These are phyloP conservation scores for Anastatus disparis DNA, from an alignment of 1,140 invertebrate species.

Conservation along the genomic window DNA sequence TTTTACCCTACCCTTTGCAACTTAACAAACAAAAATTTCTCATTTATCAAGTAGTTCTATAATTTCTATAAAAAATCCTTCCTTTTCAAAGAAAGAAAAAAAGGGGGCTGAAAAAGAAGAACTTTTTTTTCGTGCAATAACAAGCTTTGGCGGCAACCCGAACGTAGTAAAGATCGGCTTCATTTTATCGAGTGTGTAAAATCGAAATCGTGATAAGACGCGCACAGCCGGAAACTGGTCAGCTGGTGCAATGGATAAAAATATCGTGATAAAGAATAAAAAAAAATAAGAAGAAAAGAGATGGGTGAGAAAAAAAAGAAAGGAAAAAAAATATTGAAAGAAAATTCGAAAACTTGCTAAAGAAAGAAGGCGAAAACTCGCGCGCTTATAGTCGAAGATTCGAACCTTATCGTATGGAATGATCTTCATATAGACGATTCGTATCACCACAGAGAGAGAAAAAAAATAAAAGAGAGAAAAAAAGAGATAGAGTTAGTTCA, in stretches of 20 bases:
- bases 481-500: neutral
- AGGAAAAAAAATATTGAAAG: neutral
- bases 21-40: no score
- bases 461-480: no score
- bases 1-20: no score
- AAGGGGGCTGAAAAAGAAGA: neutral
- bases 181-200: constrained; percentile 31
- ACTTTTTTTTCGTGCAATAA: constrained; percentile 3
- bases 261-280: neutral
- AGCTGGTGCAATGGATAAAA: constrained; percentile 9
- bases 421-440: constrained; percentile 11
- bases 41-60: neutral
- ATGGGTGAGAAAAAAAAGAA: neutral
- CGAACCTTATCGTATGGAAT: neutral
- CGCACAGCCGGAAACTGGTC: constrained; percentile 26
- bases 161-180: neutral
- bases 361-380: neutral
- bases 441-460: neutral
- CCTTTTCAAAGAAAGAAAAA: neutral
- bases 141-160: neutral
- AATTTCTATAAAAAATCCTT: neutral
- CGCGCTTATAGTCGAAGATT: neutral
- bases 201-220: constrained; percentile 30
- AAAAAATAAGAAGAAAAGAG: neutral
- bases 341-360: neutral